Base-by-base conservation (phyloP, 2,797 vertebrate species). In the Channa striata region DNA sequence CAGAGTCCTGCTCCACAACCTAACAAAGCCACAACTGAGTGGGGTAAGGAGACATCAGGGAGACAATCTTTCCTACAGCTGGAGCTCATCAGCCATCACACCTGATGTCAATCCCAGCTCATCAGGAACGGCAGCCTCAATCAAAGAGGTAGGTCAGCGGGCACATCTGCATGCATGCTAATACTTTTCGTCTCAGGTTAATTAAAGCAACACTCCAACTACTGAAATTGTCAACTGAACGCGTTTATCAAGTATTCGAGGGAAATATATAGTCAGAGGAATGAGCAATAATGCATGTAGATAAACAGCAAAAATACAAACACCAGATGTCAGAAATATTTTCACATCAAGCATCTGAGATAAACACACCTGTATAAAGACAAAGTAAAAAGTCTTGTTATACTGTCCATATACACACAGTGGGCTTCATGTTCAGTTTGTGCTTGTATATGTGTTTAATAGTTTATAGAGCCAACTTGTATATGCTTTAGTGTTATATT, bases 101-200 rank as follows among this genome's bases (percentile, higher is more conserved):
- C 63, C 72, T 75, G 80, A 65, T 68, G 67, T 72, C 71, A 74
- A 51, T 69, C 23, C 43, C 30, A 47, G 44, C 66, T 71, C 57
- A 74, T 72, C 58, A 74, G 37, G 46, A 70, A 49, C 51, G 23
- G n/a, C 54, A 52, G 48, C 17, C 59, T 74, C 59, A 59, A 67
- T 71, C 58, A 78, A 62, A 62, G 58, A 67, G 39, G 10, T 42
- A 61, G 68, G 59, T 56, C 50, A 53, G 63, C n/a, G 34, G 59
- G 36, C 74, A 66, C 69, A 74, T 74, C 66, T 82, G 74, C 33
- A 63, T 44, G 21, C 49, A 25, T 20, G 25, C 40, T 48, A 37
- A 57, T 33, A 49, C 34, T 34, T 34, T n/a, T 53, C 8, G 52
- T 33, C 33, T 62, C 33, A 12, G 47, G 17, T 5, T 48, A 57